These are phyloP conservation scores for Macaria notata DNA, from an alignment of 2,888 invertebrate species.

Conservation along the genomic window DNA sequence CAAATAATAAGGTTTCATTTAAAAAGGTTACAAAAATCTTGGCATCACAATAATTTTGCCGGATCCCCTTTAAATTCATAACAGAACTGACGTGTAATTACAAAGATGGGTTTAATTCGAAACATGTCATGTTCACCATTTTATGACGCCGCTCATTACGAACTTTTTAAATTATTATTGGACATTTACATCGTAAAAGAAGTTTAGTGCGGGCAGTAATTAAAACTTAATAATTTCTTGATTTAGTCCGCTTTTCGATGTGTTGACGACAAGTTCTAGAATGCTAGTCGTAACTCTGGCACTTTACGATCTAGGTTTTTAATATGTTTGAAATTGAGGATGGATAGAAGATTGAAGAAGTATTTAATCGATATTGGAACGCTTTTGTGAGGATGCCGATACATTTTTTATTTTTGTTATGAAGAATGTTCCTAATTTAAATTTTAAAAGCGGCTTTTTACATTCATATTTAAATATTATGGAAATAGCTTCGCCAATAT, in stretches of 20 bases:
- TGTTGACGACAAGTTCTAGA: slow-evolving; percentile 14
- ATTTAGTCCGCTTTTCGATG: slow-evolving; percentile 4
- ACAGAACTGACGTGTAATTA: slow-evolving; percentile 23
- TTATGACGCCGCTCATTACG: slow-evolving; percentile 32
- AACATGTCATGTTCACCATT: slow-evolving; percentile 30
- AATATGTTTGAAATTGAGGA: slow-evolving; percentile 12
- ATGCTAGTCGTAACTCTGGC: slow-evolving; percentile 10
- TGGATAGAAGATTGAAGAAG: slow-evolving; percentile 5
- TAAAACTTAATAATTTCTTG: slow-evolving; percentile 24
- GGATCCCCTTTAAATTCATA: slow-evolving; percentile 14
- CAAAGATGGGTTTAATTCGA: slow-evolving; percentile 28
- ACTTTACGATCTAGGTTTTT: slow-evolving; percentile 12
- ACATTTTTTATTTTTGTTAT: background rate
- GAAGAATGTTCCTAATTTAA: background rate
- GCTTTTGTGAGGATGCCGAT: slow-evolving; percentile 5
- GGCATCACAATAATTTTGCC: background rate
- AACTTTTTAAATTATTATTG: slow-evolving; percentile 24
- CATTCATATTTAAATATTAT: no score
- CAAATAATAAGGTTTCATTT: slow-evolving; percentile 15
- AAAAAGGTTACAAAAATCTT: slow-evolving; percentile 1
- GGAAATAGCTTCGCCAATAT: no score
- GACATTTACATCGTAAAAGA: slow-evolving; percentile 20
- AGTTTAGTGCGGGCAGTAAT: slow-evolving; percentile 12
- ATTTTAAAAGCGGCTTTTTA: background rate
- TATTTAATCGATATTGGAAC: slow-evolving; percentile 7